Percentiles rank a stretch among this genome's conserved stretches.
Evolutionary conservation across 1,140 invertebrate genomes (phyloP).

Genomic region (Drosophila azteca): DNA sequence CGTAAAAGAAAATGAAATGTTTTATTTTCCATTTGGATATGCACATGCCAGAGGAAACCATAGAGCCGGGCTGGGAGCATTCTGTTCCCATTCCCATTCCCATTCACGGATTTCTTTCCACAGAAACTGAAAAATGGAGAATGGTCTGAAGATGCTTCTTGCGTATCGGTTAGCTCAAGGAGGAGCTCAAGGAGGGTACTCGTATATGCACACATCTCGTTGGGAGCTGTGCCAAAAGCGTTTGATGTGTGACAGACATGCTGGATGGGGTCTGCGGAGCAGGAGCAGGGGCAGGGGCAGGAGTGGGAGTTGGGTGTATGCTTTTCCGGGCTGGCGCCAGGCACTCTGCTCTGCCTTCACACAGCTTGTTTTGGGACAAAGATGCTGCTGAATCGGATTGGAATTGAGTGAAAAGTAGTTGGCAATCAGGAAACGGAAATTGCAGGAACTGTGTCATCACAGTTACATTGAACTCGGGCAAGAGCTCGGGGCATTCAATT

Average conservation of each 20-base stretch:
- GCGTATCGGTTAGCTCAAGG: not conserved
- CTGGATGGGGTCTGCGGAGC: not conserved
- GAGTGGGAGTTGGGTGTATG: not conserved
- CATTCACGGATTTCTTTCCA: slow-evolving; percentile 37
- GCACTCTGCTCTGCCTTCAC: not conserved
- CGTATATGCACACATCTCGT: slow-evolving; percentile 8
- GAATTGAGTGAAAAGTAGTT: slow-evolving; percentile 44
- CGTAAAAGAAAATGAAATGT: slow-evolving; percentile 20
- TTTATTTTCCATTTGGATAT: slow-evolving; percentile 47
- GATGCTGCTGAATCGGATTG: slow-evolving; percentile 26
- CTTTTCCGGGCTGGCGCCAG: slow-evolving; percentile 34
- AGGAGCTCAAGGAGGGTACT: not conserved
- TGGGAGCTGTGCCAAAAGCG: slow-evolving; percentile 58
- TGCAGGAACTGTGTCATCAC: slow-evolving; percentile 31
- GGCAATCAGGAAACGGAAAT: slow-evolving; percentile 64
- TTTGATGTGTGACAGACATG: slow-evolving; percentile 49
- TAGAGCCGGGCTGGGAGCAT: not conserved
- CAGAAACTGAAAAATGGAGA: slow-evolving; percentile 4
- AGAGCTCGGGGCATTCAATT: not conserved
- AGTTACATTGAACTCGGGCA: slow-evolving; percentile 43
- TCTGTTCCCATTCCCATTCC: not conserved
- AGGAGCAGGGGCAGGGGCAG: not conserved
- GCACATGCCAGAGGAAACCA: slow-evolving; percentile 18
- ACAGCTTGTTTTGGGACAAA: slow-evolving; percentile 4
- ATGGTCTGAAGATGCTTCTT: not conserved